Conservation (phyloP, 2,113 vertebrate genomes). For the Oryzias woworae region DNA sequence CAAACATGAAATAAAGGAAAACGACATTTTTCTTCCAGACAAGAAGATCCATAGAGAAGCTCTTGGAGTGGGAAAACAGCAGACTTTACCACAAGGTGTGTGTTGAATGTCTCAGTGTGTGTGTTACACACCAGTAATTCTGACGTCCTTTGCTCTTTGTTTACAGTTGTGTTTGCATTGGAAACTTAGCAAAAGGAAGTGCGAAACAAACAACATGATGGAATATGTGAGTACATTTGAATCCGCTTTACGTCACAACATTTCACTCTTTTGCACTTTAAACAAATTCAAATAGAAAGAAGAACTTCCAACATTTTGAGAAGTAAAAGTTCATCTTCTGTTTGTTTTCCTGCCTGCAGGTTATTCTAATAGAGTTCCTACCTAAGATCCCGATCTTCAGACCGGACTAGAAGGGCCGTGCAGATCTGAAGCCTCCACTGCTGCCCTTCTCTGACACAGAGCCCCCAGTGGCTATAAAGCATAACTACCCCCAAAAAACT, state of each 20-base stretch:
- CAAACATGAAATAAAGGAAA: too few species aligned
- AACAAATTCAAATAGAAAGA: neutral
- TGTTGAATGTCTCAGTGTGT: constrained; percentile 75
- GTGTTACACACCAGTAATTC: neutral
- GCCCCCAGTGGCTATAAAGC: constrained; percentile 34
- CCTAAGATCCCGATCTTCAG: constrained; percentile 99
- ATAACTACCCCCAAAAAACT: constrained; percentile 31
- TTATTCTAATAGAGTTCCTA: constrained; percentile 99
- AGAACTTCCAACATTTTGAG: neutral
- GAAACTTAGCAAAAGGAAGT: constrained; percentile 99
- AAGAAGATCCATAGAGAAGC: constrained; percentile 97
- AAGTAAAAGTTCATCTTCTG: neutral
- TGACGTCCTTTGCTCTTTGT: constrained; percentile 21
- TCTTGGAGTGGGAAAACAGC: constrained; percentile 99
- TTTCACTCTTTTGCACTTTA: neutral
- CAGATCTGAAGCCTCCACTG: constrained; percentile 77
- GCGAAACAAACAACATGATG: constrained; percentile 99
- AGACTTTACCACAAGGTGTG: constrained; percentile 99
- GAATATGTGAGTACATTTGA: constrained; percentile 91
- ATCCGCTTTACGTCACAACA: neutral
- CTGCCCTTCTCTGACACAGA: constrained; percentile 78
- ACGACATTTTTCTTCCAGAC: constrained; percentile 81
- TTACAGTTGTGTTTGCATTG: constrained; percentile 97
- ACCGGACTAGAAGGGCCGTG: constrained; percentile 87
- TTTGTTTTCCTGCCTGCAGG: constrained; percentile 75